phyloP scores from a whole-genome alignment of 2,797 vertebrate genomes.

The Eutrigla gurnardus region DNA sequence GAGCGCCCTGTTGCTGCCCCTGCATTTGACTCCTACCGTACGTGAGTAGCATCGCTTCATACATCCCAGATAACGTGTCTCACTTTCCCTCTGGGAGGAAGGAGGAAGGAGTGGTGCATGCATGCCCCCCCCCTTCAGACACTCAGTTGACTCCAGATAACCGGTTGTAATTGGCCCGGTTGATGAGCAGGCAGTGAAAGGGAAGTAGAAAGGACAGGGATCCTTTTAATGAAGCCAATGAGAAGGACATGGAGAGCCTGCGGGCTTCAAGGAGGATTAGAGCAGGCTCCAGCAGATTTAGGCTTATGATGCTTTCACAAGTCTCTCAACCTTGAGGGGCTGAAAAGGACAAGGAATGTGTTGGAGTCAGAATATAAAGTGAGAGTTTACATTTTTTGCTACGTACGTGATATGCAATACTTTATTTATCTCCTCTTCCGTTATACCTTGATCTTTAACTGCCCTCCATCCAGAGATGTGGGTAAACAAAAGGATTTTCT shows the following conservation, averaged over 20 bases:
- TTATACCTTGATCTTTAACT: slow-evolving; percentile 37
- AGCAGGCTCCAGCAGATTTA: slow-evolving; percentile 62
- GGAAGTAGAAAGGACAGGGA: slow-evolving; percentile 69
- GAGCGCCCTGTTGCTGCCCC: slow-evolving; percentile 21
- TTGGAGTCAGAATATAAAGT: slow-evolving; percentile 32
- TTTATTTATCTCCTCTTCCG: not conserved
- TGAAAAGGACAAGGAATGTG: slow-evolving; percentile 34
- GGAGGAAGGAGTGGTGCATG: slow-evolving; percentile 18
- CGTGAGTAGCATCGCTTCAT: slow-evolving; percentile 16
- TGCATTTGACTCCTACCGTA: slow-evolving; percentile 21
- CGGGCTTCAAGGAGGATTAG: slow-evolving; percentile 70
- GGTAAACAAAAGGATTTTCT: slow-evolving; percentile 45
- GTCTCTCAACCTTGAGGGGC: slow-evolving; percentile 53
- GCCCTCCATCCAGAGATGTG: slow-evolving; percentile 30
- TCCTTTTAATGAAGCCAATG: slow-evolving; percentile 72
- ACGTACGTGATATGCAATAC: not conserved
- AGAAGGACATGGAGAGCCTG: slow-evolving; percentile 74
- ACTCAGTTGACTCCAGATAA: slow-evolving; percentile 69
- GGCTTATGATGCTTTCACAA: slow-evolving; percentile 52
- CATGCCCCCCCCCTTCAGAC: slow-evolving; percentile 49
- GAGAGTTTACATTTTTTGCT: slow-evolving; percentile 34
- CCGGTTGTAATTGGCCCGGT: slow-evolving; percentile 73
- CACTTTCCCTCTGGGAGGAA: slow-evolving; percentile 34
- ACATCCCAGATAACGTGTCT: slow-evolving; percentile 20
- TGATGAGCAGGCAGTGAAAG: slow-evolving; percentile 72